Conservation (phyloP, 2,888 invertebrate species). For the Lasioglossum lativentre region DNA sequence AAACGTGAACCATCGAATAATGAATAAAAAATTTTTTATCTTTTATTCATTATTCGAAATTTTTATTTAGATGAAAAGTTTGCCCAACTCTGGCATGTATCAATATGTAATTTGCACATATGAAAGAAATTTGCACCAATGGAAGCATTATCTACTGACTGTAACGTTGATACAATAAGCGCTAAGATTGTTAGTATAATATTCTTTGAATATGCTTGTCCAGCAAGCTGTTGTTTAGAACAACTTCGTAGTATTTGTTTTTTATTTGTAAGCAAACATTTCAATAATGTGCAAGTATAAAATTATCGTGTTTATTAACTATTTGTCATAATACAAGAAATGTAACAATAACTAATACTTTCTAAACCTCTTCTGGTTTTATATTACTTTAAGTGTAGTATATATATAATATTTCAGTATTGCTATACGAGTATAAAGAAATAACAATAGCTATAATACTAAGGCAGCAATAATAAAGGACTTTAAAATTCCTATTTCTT, state of each 20-base stretch:
- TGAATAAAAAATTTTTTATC: no score
- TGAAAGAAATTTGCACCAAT: slow-evolving; percentile 19
- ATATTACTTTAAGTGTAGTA: slow-evolving; percentile 19
- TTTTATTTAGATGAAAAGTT: no score
- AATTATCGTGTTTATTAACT: slow-evolving; percentile 58
- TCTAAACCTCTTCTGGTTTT: slow-evolving; percentile 25
- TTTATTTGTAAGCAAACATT: slow-evolving; percentile 31
- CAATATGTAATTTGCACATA: neutral
- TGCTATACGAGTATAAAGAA: slow-evolving; percentile 37
- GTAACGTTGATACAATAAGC: slow-evolving; percentile 27
- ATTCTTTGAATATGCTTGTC: slow-evolving; percentile 42
- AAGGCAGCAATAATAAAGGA: slow-evolving; percentile 55
- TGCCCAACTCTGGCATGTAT: no score
- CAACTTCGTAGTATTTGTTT: slow-evolving; percentile 20
- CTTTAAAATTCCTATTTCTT: slow-evolving; percentile 43
- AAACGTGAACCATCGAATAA: no score
- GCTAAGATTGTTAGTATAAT: neutral
- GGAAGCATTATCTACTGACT: slow-evolving; percentile 27
- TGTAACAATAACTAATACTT: slow-evolving; percentile 53
- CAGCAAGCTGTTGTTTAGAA: slow-evolving; percentile 48
- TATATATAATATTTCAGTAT: slow-evolving; percentile 28
- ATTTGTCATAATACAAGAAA: slow-evolving; percentile 53
- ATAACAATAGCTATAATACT: slow-evolving; percentile 42
- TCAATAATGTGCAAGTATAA: slow-evolving; percentile 50
- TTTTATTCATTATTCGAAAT: no score